Base-by-base conservation (phyloP, 2,888 invertebrate species). In the Cheilosia vernalis region DNA sequence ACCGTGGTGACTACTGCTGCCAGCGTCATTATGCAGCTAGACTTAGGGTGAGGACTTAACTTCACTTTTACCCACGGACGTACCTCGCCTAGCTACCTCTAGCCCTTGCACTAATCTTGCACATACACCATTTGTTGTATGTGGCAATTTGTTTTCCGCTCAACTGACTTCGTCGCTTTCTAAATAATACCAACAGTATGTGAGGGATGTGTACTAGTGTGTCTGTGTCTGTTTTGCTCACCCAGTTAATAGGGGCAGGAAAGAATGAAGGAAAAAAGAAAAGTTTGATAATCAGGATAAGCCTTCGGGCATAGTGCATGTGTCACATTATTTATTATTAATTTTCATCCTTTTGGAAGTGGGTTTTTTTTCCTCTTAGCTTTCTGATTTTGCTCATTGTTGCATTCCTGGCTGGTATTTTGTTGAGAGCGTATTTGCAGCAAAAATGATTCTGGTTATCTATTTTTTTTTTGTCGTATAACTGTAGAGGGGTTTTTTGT, bases 251-350 rank as follows among this genome's bases (percentile, higher is more conserved):
- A 78, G 37, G 21, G 55, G 27, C 49, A 51, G 44, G 13, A 33
- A 33, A 69, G 73, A 61, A 51, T 33, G 79, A 69, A 78, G 13
- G 24, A 33, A 69, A 78, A 61, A 51, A 42, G 79, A 69, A 78
- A 55, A 51, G 49, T 84, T 74, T 84, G 74, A 84, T 79, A 74
- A 73, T 69, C 83, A 79, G 79, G 79, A 84, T 84, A 74, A 79
- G 79, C 73, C 74, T 69, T 69, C 58, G 47, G 63, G 74, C 60
- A 73, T 42, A 73, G 78, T 83, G 67, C 73, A 83, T 78, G 61
- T 78, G 73, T 83, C 72, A 56, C 37, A 49, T 53, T 77, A 69
- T 82, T 72, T 72, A 72, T 70, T 77, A 70, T 82, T 67, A 69
- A 69, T 76, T 76, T 63, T 58, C 44, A 69, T 76, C 30, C 63